A percentile compares a stretch with the other conserved stretches of the same genome.
Evolutionary conservation across 2,888 invertebrate species (phyloP).

Genomic region (Orchesella flavescens): DNA sequence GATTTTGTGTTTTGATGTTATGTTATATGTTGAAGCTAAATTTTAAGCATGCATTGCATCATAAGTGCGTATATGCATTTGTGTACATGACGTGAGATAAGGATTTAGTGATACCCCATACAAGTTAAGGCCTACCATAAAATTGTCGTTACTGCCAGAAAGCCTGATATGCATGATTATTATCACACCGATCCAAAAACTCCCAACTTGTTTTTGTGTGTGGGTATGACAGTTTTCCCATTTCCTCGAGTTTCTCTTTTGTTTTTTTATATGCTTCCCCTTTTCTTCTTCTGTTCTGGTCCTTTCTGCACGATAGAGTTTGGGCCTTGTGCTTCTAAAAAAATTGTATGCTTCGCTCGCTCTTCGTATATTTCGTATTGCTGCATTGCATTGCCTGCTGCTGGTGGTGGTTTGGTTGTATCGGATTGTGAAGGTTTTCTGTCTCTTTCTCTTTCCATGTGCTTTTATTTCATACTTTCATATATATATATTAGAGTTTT

Average conservation of each 20-base stretch:
- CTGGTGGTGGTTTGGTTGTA: background rate
- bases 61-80: too few species aligned
- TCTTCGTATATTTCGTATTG: background rate
- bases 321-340: background rate
- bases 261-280: constrained; percentile 10
- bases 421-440: background rate
- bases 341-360: constrained; percentile 1
- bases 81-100: too few species aligned
- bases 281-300: constrained; percentile 11
- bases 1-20: too few species aligned
- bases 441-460: constrained; percentile 12
- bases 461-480: constrained; percentile 4
- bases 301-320: background rate
- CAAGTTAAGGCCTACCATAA: too few species aligned
- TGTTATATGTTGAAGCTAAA: too few species aligned
- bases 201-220: constrained; percentile 25
- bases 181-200: constrained; percentile 49
- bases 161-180: constrained; percentile 48
- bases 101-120: too few species aligned
- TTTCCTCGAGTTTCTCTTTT: constrained; percentile 14
- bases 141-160: too few species aligned
- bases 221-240: constrained; percentile 54
- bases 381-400: background rate
- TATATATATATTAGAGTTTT: background rate
- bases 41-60: too few species aligned